Evolutionary conservation across 2,113 vertebrate species (phyloP), one percentile per base, ranked within the genome.

Genomic region (Argyrosomus japonicus): DNA sequence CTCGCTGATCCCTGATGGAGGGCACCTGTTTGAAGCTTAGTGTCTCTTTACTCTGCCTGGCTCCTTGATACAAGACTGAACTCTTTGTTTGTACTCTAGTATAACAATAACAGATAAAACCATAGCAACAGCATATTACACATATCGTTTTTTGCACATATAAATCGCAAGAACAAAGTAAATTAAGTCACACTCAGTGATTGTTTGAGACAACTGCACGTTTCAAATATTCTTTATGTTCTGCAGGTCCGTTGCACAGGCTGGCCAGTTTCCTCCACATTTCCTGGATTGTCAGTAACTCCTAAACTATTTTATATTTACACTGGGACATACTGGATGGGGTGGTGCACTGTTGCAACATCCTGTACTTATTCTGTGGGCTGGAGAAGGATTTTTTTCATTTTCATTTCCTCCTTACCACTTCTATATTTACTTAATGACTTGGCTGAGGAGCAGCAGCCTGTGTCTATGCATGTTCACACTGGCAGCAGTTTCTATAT

Each of bases 331-430:
- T 13, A 8, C 6, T 4, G 17, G 2, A 8, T 2, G 1, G 6
- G 54, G 32, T 0, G 8, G 56, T 56, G 58, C n/a, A 50, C 21
- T 80, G 40, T 90, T 92, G 83, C 83, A 63, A 89, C 85, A 91
- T 77, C 48, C 51, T 79, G 70, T 57, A 43, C 10, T 83, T 53
- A 23, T 57, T 32, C 75, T 75, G 45, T 62, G 2, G 64, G 48
- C 75, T 50, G 11, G 40, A 53, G 27, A 70, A 64, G 64, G 36
- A 9, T 56, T 69, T 81, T 85, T 50, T 79, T 88, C 57, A 29
- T 17, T 87, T 48, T 86, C 47, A 68, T 75, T 92, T 93, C 85
- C 68, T 91, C 21, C 56, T 89, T 17, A 23, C 50, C 25, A 17
- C 48, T 10, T 47, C 18, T 63, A 29, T 82, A 62, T 84, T 85